These are phyloP conservation scores for Tychaedon coryphoeus DNA, from an alignment of 2,113 vertebrate species.

Conservation along the genomic window DNA sequence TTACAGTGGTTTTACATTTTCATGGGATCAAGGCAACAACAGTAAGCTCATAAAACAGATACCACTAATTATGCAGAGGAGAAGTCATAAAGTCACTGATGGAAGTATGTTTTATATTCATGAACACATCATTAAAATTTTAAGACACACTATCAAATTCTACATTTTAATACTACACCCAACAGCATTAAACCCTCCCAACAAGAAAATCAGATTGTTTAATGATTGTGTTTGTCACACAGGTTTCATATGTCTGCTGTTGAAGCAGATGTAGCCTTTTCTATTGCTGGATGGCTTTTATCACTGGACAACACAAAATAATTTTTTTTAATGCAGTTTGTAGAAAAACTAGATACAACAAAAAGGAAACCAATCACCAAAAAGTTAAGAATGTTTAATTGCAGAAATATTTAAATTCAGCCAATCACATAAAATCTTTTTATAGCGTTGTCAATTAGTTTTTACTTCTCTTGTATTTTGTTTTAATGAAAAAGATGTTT, in stretches of 20 bases:
- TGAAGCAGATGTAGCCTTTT: conserved; percentile 68
- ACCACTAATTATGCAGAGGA: conserved; percentile 85
- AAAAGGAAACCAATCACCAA: background rate
- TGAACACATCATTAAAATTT: conserved; percentile 87
- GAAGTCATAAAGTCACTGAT: conserved; percentile 80
- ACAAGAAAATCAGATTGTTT: conserved; percentile 82
- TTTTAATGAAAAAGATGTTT: background rate
- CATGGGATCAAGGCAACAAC: conserved; percentile 81
- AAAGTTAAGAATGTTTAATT: background rate
- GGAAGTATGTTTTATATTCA: conserved; percentile 83
- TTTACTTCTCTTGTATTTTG: conserved; percentile 16
- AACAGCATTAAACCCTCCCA: conserved; percentile 79
- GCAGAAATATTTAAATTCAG: conserved; percentile 17
- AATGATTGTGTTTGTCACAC: conserved; percentile 78
- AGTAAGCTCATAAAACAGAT: conserved; percentile 86
- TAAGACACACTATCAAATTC: conserved; percentile 84
- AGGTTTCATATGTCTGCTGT: conserved; percentile 76
- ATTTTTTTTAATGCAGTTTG: conserved; percentile 18
- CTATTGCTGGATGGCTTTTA: conserved; percentile 45
- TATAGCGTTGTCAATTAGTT: background rate
- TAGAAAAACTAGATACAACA: background rate
- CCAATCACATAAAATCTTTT: conserved; percentile 11
- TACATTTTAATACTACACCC: conserved; percentile 80
- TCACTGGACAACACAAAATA: conserved; percentile 59
- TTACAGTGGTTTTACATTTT: conserved; percentile 82